Evolutionary conservation across 2,113 vertebrate species (phyloP), one percentile per base, ranked within the genome.

Genomic region (Plectropomus leopardus): DNA sequence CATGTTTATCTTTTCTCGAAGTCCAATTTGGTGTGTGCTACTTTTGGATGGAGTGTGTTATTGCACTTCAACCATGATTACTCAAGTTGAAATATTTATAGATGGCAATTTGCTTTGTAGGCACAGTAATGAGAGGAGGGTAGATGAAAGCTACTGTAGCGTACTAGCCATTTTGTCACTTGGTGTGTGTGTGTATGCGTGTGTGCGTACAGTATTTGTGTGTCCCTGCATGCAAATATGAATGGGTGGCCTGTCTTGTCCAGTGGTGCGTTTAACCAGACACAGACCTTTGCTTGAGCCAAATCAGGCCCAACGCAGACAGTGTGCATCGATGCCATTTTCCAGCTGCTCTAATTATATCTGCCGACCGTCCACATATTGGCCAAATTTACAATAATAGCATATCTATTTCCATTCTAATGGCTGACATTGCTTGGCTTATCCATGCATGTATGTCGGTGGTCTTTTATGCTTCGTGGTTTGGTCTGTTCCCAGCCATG

Each of bases 321-420:
- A 72, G 88, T 88, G 90, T 87, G 89, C 91, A 91, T 81, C 88
- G 88, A 87, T 88, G 91, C 89, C 90, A 89, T 89, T 86, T 94
- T 92, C 87, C 89, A 94, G 87, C 89, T 91, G 89, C 83, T 92
- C 90, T 92, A 94, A 95, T 94, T 93, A 93, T 89, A 86, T 88
- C 81, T 66, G 85, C 89, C 68, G 68, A 88, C 74, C 47, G 84
- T 86, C 80, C 82, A 75, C 88, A 89, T 93, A 93, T 91, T 93
- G 92, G 88, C 85, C 84, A 86, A 85, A 86, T 94, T 89, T 90
- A 82, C 78, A 92, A 92, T 91, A 94, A 92, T 86, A 92, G 76
- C 90, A 74, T 90, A 92, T 94, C 92, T 93, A 89, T 95, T 94
- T 94, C 92, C 84, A 76, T 95, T 84, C 86, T 94, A 94, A 95